Conservation (phyloP, 2,888 invertebrate genomes). For the Orthosia cruda region DNA sequence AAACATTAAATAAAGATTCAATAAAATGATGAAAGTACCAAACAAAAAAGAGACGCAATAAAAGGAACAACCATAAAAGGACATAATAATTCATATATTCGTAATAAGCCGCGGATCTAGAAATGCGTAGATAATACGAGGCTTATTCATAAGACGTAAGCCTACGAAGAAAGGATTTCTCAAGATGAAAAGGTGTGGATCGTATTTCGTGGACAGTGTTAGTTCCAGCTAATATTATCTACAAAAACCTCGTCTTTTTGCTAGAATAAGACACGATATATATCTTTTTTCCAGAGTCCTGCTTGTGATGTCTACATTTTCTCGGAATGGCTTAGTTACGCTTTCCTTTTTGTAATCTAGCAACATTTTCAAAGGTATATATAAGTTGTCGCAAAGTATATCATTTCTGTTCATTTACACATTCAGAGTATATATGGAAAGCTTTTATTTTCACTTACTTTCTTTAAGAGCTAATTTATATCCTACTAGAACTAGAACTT, state of each 20-base stretch:
- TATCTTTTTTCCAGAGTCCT: slow-evolving; percentile 16
- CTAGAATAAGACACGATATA: slow-evolving; percentile 24
- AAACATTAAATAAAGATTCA: not conserved
- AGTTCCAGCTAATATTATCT: slow-evolving; percentile 41
- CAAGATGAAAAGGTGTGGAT: slow-evolving; percentile 62
- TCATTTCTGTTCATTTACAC: slow-evolving; percentile 24
- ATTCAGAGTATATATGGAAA: not conserved
- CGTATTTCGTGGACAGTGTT: slow-evolving; percentile 45
- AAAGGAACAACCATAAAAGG: slow-evolving; percentile 18
- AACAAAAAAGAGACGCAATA: slow-evolving; percentile 27
- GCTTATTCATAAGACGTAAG: slow-evolving; percentile 53
- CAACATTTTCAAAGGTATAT: slow-evolving; percentile 28
- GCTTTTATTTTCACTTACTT: not conserved
- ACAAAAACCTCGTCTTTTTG: slow-evolving; percentile 43
- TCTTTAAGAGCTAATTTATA: not conserved
- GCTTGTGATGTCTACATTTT: slow-evolving; percentile 29
- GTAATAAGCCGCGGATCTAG: slow-evolving; percentile 55
- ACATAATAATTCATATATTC: slow-evolving; percentile 51
- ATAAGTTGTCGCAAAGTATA: slow-evolving; percentile 7
- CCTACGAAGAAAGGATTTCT: slow-evolving; percentile 54
- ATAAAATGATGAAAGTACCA: not conserved
- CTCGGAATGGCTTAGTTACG: slow-evolving; percentile 25
- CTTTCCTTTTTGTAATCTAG: slow-evolving; percentile 30
- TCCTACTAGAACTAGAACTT: too few relatives aligned
- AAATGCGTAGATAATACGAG: slow-evolving; percentile 57